These are phyloP conservation scores for Danio aesculapii DNA, from an alignment of 2,797 vertebrate genomes.

Conservation along the genomic window DNA sequence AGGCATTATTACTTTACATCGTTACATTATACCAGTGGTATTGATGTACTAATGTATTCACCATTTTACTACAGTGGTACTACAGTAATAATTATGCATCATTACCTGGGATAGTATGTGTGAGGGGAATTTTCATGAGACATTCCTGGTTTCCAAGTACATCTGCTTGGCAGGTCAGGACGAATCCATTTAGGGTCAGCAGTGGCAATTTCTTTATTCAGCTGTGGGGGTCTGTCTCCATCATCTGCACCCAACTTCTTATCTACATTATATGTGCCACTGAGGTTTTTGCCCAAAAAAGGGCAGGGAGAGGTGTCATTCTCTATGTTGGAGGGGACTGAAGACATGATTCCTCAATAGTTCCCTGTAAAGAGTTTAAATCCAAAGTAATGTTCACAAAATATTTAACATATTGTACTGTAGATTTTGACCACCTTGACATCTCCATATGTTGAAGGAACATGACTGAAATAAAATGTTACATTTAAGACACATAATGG, in stretches of 20 bases:
- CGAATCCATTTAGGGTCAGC: conserved; percentile 88
- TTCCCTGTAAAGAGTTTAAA: not conserved
- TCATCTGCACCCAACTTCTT: conserved; percentile 24
- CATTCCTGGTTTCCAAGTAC: conserved; percentile 88
- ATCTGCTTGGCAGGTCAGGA: conserved; percentile 89
- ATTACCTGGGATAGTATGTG: conserved; percentile 74
- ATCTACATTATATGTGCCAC: conserved; percentile 39
- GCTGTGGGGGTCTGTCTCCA: conserved; percentile 50
- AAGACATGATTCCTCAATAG: conserved; percentile 75
- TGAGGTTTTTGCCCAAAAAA: conserved; percentile 70
- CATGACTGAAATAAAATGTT: not conserved
- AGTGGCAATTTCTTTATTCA: conserved; percentile 54
- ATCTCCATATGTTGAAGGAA: not conserved
- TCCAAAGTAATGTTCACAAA: not conserved
- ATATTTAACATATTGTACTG: conserved; percentile 44
- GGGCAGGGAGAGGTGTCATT: conserved; percentile 72
- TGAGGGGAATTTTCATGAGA: conserved; percentile 83
- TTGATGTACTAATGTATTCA: too few species aligned
- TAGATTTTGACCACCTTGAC: not conserved
- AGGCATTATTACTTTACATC: too few species aligned
- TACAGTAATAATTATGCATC: not conserved
- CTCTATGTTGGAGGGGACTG: conserved; percentile 77
- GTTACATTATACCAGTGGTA: too few species aligned
- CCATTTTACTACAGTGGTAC: too few species aligned
- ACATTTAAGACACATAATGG: not conserved